phyloP scores from a whole-genome alignment of 2,888 invertebrate genomes.

The Pammene aurita region DNA sequence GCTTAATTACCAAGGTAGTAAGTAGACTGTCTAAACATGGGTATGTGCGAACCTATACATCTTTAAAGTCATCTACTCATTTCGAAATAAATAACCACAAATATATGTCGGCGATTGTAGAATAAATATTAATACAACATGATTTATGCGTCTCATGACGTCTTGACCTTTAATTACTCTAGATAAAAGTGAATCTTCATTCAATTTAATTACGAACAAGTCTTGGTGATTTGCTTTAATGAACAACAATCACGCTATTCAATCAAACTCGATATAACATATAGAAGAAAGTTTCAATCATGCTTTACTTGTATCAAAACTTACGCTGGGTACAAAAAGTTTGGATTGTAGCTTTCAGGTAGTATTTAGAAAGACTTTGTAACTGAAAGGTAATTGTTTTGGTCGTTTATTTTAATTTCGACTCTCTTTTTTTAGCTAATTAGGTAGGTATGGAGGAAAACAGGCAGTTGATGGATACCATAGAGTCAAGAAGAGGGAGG shows the following conservation, averaged over 20 bases:
- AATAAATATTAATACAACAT: background rate
- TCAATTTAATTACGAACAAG: conserved; percentile 40
- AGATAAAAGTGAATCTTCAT: conserved; percentile 14
- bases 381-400: no score
- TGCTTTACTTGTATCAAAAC: conserved; percentile 10
- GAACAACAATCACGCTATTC: conserved; percentile 35
- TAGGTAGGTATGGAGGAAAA: no score
- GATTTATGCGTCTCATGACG: background rate
- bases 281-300: conserved; percentile 20
- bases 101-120: background rate
- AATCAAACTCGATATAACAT: conserved; percentile 33
- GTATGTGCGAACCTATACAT: no score
- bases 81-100: background rate
- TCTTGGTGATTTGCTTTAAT: conserved; percentile 33
- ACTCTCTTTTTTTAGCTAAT: no score
- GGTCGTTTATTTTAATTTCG: no score
- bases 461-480: no score
- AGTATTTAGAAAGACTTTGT: no score
- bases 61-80: no score
- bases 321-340: background rate
- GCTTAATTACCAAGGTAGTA: no score
- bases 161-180: background rate
- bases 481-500: no score
- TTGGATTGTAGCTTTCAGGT: background rate
- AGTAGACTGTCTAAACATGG: no score